Evolutionary conservation across 2,888 invertebrate genomes (phyloP).

Genomic region (Steinernema hermaphroditum): DNA sequence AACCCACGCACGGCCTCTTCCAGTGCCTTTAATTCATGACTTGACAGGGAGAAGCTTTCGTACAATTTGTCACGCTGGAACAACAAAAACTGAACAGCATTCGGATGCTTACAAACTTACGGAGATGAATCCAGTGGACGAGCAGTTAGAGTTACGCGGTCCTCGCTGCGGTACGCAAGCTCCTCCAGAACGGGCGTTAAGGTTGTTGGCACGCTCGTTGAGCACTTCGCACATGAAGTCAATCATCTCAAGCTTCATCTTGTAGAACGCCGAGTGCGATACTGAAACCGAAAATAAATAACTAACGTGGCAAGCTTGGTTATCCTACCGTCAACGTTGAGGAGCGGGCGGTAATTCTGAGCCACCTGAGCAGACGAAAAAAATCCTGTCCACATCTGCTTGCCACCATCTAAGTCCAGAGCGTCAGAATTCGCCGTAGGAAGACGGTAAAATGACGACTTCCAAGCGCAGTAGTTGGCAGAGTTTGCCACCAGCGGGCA

Average conservation of each 20-base stretch:
- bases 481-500: constrained; percentile 56
- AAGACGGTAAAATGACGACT: constrained; percentile 50
- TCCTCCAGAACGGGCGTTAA: constrained; percentile 15
- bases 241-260: constrained; percentile 54
- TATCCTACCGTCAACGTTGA: constrained; percentile 57
- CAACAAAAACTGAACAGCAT: neutral
- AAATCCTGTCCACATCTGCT: constrained; percentile 65
- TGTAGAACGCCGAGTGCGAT: constrained; percentile 62
- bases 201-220: constrained; percentile 36
- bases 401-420: constrained; percentile 61
- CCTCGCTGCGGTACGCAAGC: neutral
- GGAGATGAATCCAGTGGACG: neutral
- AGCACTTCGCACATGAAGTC: constrained; percentile 63
- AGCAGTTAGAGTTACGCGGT: neutral
- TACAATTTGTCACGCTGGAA: constrained; percentile 29
- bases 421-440: constrained; percentile 44
- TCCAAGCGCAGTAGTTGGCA: constrained; percentile 58
- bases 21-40: constrained; percentile 22
- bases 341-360: constrained; percentile 49
- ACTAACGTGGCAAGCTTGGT: neutral
- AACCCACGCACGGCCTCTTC: constrained; percentile 55
- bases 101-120: neutral
- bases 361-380: constrained; percentile 62
- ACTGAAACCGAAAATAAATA: constrained; percentile 39
- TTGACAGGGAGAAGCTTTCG: constrained; percentile 5